Evolutionary conservation across 2,113 vertebrate species (phyloP), one percentile per base, ranked within the genome.

Genomic region (Macrotus californicus): DNA sequence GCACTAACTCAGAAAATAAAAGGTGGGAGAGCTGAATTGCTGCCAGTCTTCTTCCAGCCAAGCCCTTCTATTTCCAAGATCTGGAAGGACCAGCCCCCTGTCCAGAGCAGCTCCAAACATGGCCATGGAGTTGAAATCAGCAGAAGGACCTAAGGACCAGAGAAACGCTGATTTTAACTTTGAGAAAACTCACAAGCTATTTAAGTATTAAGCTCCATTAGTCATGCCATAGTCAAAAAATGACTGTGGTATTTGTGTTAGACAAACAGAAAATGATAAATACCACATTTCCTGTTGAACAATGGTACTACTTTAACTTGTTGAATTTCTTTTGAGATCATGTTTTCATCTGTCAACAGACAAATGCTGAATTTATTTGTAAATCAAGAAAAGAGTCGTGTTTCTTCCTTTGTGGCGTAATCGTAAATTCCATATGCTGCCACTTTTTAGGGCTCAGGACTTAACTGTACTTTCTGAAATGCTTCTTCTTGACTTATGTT

Each of bases 21-120:
- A 93, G 48, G 85, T 91, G 73, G 96, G 70, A 92, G 97, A 96
- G 94, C 88, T 96, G 96, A 98, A 96, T 95, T 94, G 59, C 69
- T 75, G 72, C 87, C 85, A 77, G 96, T 97, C 96, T 97, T 96
- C 95, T 96, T 95, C 80, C 95, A 97, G 95, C 96, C 94, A 88
- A 86, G 14, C 22, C 92, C 93, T 89, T 76, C 70, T 24, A 36
- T 95, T 85, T 91, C 69, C 96, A 95, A 91, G 87, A 82, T 87
- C 70, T 88, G 31, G 77, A 95, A 97, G 70, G 94, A 56, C 95
- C 93, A 96, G 88, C 52, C 72, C 91, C 87, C 69, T 61, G 80
- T 72, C 89, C 87, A 94, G 84, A 92, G 24, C 2, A 14, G 92
- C 94, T 97, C 82, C 19, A 77, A 89, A 46, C 85, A 59, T 4